phyloP scores from a whole-genome alignment of 2,113 vertebrate genomes.

The Oryzias woworae region DNA sequence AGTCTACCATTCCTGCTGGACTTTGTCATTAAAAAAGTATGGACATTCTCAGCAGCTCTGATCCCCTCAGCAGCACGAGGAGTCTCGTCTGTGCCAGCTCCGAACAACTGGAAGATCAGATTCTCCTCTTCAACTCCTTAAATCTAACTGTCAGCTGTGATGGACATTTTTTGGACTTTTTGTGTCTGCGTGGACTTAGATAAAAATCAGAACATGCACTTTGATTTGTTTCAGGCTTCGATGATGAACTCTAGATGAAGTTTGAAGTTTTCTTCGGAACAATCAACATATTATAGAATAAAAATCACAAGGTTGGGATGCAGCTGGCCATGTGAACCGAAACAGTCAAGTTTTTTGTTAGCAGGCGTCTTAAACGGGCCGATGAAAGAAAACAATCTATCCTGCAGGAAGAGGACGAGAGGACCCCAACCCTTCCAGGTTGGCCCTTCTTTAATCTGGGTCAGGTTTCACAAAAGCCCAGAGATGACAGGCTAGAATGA shows the following conservation, averaged over 20 bases:
- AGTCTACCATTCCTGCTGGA: slow-evolving; percentile 41
- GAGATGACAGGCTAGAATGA: slow-evolving; percentile 42
- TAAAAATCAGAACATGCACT: not conserved
- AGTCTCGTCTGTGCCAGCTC: slow-evolving; percentile 37
- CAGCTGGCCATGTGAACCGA: slow-evolving; percentile 19
- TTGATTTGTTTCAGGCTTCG: too few species aligned
- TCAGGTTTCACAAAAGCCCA: slow-evolving; percentile 65
- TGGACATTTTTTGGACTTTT: not conserved
- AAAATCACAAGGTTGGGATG: slow-evolving; percentile 16
- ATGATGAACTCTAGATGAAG: not conserved
- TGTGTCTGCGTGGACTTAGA: not conserved
- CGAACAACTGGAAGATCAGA: slow-evolving; percentile 63
- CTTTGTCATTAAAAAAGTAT: slow-evolving; percentile 56
- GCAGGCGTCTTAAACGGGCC: slow-evolving; percentile 29
- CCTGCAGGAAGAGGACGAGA: slow-evolving; percentile 31
- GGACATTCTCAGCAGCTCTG: slow-evolving; percentile 40
- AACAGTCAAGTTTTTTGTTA: slow-evolving; percentile 14
- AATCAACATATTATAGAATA: slow-evolving; percentile 1
- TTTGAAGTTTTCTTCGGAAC: not conserved
- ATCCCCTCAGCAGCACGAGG: slow-evolving; percentile 24
- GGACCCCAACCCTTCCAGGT: slow-evolving; percentile 51
- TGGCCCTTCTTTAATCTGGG: slow-evolving; percentile 65
- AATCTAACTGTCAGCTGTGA: slow-evolving; percentile 10
- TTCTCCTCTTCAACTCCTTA: slow-evolving; percentile 17
- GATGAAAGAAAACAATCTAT: slow-evolving; percentile 49